Base-by-base conservation (phyloP, 2,888 invertebrate species). In the Leucophenga montana region DNA sequence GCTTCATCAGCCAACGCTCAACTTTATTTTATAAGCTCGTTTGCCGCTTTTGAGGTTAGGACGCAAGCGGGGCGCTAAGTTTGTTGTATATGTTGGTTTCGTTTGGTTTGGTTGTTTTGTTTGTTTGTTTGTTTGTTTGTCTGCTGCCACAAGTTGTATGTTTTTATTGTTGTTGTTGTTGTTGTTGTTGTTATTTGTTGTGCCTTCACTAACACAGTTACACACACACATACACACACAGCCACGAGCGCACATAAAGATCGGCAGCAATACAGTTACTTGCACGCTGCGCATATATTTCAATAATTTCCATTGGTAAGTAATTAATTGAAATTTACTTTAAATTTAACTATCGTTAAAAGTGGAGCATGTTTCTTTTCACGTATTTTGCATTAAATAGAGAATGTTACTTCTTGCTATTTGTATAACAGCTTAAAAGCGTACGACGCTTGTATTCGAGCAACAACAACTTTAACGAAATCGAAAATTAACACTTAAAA, bases 31-130 rank as follows among this genome's bases (percentile, higher is more conserved):
- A 66, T 70, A 71, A 69, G 71, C 70, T 76, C 75, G 54, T 65
- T 54, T 5, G 54, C 54, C 31, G 20, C 53, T 67, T 79, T 76
- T 81, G 80, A 81, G 83, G 82, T 80, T 80, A 81, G 75, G 76
- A 71, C 16, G 73, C 77, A 82, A 82, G 80, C 82, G 80, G 83
- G 81, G 74, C 53, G 65, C 61, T 13, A 73, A 71, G 70, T 66
- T 70, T 71, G 70, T 71, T 64, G 73, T 71, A 66, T 64, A 62
- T 71, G 66, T 39, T 31, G 13, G n/a, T 22, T 56, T 22, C 27
- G 5, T 56, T 39, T 31, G 13, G n/a, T 22, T 56, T 22, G 56
- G 5, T 56, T 56, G 56, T 56, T 56, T 39, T 31, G 13, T 69
- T 33, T 50, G 31, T 27, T 53, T 57, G 56, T 22, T 56, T 22